Base-by-base conservation (phyloP, 2,888 invertebrate species). In the Antheraea yamamai region DNA sequence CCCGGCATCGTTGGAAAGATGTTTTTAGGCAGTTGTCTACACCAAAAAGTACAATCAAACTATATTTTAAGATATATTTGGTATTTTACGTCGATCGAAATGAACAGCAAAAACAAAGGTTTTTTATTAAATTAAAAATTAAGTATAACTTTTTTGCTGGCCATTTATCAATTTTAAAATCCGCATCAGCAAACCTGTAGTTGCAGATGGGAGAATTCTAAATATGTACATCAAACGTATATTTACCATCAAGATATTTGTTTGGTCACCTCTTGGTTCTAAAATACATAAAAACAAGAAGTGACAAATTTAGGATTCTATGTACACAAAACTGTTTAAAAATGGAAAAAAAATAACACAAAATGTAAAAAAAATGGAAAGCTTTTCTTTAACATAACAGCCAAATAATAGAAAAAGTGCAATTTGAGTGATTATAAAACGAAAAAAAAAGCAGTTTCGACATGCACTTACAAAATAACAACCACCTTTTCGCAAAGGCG, bases 311-410 rank as follows among this genome's bases (percentile, higher is more conserved):
- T n/a, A 4, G 2, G 16, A 66, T 30, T 26, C 0, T 14, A 61
- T 23, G 8, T 23, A 61, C 14, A 68, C 68, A 68, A 18, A 35
- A 12, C 12, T 47, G 12, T 4, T 39, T 20, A 70, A 10, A 70
- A 66, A 47, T 78, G 39, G 78, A 73, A 18, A 76, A n/a, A 75
- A 74, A 77, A 74, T 73, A 73, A 78, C 52, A 81, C 76, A 77
- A 75, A 74, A 75, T 76, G 72, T 64, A 77, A 75, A 79, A 78
- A 7, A 78, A 73, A 80, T 74, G 81, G 30, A 79, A 81, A 82
- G 78, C 78, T 77, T 74, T 82, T n/a, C n/a, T 81, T 83, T 85
- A 89, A 89, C 80, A 89, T 91, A 92, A 92, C 92, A 92, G 92
- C 92, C 85, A 92, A 91, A 89, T 87, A 88, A 87, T 86, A 87